Evolutionary conservation across 2,797 vertebrate genomes (phyloP), one percentile per base, ranked within the genome.

Genomic region (Steatocranus sp.): DNA sequence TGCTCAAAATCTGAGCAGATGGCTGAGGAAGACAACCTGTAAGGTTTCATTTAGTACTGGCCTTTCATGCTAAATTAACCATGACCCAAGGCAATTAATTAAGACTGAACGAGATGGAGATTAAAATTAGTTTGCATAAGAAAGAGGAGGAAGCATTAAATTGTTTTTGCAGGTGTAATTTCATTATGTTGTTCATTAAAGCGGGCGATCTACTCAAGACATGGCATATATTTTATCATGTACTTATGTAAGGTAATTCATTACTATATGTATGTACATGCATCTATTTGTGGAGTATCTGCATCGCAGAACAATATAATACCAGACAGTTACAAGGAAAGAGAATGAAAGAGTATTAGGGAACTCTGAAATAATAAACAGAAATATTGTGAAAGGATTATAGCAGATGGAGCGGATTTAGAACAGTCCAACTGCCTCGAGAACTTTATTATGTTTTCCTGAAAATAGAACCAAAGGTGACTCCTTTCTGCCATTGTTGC

Each of bases 41-140:
- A 11, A 51, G 25, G 11, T 51, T 86, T 83, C 43, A 53, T 82
- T 82, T 30, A 34, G 34, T 25, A 34, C 50, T 66, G 51, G 18
- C 41, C 81, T 80, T 74, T 85, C 32, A 48, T 25, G n/a, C 80
- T 53, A 17, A 86, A 80, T 75, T 32, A 86, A 75, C 86, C 81
- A 46, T 18, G 86, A 74, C 54, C 54, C 11, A 9, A 86, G 77
- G 79, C 58, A 91, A 89, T 94, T 90, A 88, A 94, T 93, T 82
- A 88, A 86, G 78, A 88, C 79, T 61, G 73, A 91, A 85, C 66
- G 88, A 90, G 87, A 87, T 78, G 86, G 83, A 73, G 78, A 90
- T 92, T 86, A 77, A 82, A 85, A 83, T 54, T 30, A 75, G 80
- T 90, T 94, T 86, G 89, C 46, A 25, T 80, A 53, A 75, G 81